Percentiles rank a stretch among this genome's conserved stretches.
Evolutionary conservation across 2,113 vertebrate genomes (phyloP).

Genomic region (Chionis minor): DNA sequence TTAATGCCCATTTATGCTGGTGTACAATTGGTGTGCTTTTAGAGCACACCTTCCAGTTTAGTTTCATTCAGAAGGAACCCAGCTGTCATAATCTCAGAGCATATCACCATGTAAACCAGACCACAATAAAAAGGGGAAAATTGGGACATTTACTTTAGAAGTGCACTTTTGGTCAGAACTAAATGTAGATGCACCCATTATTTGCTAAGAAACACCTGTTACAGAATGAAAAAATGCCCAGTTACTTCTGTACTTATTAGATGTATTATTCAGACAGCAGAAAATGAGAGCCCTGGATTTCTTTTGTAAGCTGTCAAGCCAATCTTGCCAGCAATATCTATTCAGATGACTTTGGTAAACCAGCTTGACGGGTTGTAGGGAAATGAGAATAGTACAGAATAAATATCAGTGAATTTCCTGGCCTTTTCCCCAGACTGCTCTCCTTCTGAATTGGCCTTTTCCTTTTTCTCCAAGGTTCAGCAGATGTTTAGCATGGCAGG

Average conservation of each 20-base stretch:
- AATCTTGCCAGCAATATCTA: background rate
- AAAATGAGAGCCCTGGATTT: background rate
- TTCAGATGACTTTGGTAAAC: background rate
- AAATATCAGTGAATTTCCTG: constrained; percentile 3
- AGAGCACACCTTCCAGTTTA: background rate
- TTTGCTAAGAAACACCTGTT: background rate
- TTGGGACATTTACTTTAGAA: background rate
- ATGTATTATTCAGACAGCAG: background rate
- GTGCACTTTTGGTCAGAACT: background rate
- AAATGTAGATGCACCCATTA: background rate
- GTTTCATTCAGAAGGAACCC: background rate
- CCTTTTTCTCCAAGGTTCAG: background rate
- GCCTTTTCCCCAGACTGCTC: background rate
- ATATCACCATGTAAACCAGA: background rate
- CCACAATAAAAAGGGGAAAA: background rate
- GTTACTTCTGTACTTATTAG: background rate
- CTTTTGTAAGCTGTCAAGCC: background rate
- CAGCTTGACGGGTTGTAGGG: background rate
- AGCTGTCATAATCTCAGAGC: background rate
- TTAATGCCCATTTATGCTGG: background rate
- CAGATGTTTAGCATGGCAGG: constrained; percentile 9
- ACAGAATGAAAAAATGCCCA: background rate
- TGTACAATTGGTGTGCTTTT: background rate
- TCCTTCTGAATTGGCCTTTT: background rate
- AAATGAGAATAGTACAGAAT: background rate